phyloP scores from a whole-genome alignment of 2,797 vertebrate species.

The Megaceryle alcyon region DNA sequence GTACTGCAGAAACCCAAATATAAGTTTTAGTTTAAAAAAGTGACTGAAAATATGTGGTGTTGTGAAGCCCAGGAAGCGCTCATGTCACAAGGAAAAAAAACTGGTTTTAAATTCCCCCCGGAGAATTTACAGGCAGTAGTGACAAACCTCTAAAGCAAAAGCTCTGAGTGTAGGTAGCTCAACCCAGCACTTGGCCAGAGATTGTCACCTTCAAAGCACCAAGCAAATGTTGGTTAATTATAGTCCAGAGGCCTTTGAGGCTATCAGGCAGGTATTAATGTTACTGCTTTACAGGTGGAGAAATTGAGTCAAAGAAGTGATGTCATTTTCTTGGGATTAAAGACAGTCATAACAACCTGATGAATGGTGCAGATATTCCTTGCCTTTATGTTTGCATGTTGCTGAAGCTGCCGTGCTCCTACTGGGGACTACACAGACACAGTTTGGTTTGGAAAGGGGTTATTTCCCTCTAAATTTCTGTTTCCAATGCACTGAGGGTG shows the following conservation, averaged over 20 bases:
- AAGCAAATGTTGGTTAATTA: background rate
- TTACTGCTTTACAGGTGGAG: background rate
- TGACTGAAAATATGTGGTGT: fast-evolving
- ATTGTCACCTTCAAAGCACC: background rate
- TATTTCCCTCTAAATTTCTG: background rate
- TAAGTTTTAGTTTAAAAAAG: background rate
- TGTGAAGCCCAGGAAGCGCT: background rate
- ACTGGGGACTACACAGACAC: fast-evolving
- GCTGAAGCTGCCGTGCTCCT: background rate
- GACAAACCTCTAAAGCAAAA: background rate
- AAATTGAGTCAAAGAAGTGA: background rate
- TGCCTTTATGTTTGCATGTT: background rate
- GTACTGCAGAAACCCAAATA: background rate
- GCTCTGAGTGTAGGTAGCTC: background rate
- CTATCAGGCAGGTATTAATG: background rate
- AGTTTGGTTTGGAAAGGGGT: background rate
- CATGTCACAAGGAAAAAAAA: background rate
- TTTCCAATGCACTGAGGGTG: background rate
- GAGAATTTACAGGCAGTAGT: background rate
- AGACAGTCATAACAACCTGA: background rate
- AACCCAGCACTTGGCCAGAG: background rate
- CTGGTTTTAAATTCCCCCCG: background rate
- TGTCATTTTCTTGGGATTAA: background rate
- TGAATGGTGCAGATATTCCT: background rate
- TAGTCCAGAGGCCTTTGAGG: background rate